phyloP scores from a whole-genome alignment of 2,888 invertebrate species.

The Aleiodes alternator region DNA sequence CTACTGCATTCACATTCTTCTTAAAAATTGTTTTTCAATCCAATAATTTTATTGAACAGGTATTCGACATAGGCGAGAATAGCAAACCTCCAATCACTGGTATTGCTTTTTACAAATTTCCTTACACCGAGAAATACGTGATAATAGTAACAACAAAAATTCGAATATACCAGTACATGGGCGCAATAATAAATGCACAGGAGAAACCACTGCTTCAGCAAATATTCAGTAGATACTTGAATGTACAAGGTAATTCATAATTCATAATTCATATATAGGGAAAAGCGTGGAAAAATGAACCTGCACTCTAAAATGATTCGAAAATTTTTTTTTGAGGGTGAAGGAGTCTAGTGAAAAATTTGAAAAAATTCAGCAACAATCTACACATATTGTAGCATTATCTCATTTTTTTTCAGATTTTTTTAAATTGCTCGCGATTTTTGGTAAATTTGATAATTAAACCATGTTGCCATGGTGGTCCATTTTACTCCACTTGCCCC shows the following conservation, averaged over 20 bases:
- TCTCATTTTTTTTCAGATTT: too few relatives aligned
- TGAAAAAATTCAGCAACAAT: too few relatives aligned
- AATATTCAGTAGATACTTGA: constrained; percentile 86
- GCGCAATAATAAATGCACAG: constrained; percentile 82
- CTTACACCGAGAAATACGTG: constrained; percentile 84
- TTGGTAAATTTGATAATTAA: too few relatives aligned
- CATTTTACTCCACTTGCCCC: too few relatives aligned
- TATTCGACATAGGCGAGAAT: constrained; percentile 91
- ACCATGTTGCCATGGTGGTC: too few relatives aligned
- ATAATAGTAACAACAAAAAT: constrained; percentile 90
- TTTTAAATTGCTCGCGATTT: too few relatives aligned
- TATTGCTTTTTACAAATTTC: constrained; percentile 87
- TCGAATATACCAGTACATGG: constrained; percentile 92
- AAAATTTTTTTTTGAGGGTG: too few relatives aligned
- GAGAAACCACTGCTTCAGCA: constrained; percentile 88
- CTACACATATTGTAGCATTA: too few relatives aligned
- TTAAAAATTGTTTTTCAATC: constrained; percentile 28
- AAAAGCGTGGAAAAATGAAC: too few relatives aligned
- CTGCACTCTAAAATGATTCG: too few relatives aligned
- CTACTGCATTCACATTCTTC: too few relatives aligned
- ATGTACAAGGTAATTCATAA: constrained; percentile 79
- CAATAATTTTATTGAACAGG: constrained; percentile 76
- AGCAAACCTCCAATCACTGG: constrained; percentile 90
- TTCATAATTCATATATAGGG: not conserved
- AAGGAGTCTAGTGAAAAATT: too few relatives aligned